Evolutionary conservation across 2,888 invertebrate species (phyloP).

Genomic region (Limulus polyphemus): DNA sequence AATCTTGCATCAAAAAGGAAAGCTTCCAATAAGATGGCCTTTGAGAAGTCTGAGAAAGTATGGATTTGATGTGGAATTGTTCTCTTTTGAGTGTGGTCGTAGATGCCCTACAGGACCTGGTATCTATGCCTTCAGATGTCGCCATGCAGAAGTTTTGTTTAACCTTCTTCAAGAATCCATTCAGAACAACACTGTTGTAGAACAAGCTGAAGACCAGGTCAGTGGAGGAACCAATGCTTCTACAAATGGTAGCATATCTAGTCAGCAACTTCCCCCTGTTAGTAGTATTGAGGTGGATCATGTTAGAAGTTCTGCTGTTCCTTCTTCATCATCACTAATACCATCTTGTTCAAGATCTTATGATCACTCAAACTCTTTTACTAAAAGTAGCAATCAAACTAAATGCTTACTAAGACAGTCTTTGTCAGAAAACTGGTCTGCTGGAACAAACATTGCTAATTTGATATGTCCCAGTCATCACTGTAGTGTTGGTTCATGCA

Average conservation of each 20-base stretch:
- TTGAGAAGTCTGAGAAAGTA: conserved; percentile 57
- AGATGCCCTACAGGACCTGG: conserved; percentile 74
- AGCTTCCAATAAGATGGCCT: conserved; percentile 68
- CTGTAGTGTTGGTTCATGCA: background rate
- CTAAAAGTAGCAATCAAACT: too few species aligned
- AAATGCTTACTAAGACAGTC: too few species aligned
- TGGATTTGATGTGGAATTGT: conserved; percentile 76
- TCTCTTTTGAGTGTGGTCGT: conserved; percentile 81
- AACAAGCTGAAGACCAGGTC: conserved; percentile 1
- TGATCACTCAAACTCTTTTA: too few species aligned
- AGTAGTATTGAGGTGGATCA: too few species aligned
- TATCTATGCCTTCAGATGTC: conserved; percentile 84
- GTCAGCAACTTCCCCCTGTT: too few species aligned
- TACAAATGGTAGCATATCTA: too few species aligned
- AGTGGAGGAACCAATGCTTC: background rate
- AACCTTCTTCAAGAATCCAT: conserved; percentile 42
- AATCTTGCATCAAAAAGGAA: conserved; percentile 60
- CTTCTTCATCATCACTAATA: too few species aligned
- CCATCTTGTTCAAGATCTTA: too few species aligned
- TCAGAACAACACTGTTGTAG: conserved; percentile 7
- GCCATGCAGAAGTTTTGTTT: conserved; percentile 72
- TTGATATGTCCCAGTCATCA: too few species aligned
- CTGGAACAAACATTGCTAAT: too few species aligned
- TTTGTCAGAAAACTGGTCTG: too few species aligned
- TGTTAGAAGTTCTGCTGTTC: too few species aligned